phyloP scores from a whole-genome alignment of 1,140 invertebrate genomes.

The Pseudobourletiella spinata region DNA sequence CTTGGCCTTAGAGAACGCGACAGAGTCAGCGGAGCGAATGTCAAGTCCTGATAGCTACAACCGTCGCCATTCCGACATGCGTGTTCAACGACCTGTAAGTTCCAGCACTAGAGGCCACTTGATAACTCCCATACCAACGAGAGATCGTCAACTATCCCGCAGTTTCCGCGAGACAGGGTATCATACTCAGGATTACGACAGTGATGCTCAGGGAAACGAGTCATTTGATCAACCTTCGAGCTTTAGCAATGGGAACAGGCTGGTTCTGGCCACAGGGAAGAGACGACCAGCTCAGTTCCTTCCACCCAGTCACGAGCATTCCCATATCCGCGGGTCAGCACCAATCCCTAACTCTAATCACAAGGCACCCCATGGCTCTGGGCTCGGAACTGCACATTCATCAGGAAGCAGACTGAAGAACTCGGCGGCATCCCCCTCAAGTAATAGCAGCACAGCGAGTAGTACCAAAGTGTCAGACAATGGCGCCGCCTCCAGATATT shows the following conservation, averaged over 20 bases:
- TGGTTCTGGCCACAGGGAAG: background rate
- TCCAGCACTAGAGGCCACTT: slow-evolving; percentile 18
- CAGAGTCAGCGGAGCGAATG: background rate
- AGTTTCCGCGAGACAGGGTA: background rate
- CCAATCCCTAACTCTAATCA: no score
- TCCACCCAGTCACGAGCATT: background rate
- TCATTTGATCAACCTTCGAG: background rate
- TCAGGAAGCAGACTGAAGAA: background rate
- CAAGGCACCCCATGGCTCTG: background rate
- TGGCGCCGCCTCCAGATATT: background rate
- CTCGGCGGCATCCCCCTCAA: background rate
- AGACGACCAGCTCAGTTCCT: background rate
- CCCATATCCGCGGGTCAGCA: background rate
- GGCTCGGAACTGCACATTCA: background rate
- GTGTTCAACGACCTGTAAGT: slow-evolving; percentile 28
- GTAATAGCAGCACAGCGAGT: background rate
- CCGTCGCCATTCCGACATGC: background rate
- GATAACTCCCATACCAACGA: slow-evolving; percentile 20
- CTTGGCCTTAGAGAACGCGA: background rate
- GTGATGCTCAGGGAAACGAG: background rate
- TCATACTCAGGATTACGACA: background rate
- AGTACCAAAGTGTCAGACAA: background rate
- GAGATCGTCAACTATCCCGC: background rate
- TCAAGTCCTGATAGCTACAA: background rate
- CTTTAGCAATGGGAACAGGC: background rate